These are phyloP conservation scores for Zoroaster sp. DNA, from an alignment of 53 echinoderm and acorn worm genomes.

Conservation along the genomic window DNA sequence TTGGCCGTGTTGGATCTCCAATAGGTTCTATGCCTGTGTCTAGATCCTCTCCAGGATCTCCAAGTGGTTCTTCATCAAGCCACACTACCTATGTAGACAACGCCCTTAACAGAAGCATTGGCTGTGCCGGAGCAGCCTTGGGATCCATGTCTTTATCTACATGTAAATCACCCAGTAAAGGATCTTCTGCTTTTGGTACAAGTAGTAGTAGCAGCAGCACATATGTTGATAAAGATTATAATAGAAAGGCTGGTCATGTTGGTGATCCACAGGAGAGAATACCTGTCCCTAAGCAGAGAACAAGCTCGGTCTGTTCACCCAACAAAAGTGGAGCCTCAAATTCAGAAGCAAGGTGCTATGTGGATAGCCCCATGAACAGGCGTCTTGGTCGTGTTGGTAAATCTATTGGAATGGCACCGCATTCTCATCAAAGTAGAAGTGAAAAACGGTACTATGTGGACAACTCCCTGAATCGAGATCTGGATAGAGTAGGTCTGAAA, in stretches of 20 bases:
- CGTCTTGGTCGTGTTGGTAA: conserved; percentile 49
- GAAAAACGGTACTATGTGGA: conserved; percentile 20
- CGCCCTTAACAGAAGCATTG: conserved; percentile 33
- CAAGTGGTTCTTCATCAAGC: neutral
- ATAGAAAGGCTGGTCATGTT: neutral
- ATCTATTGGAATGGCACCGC: conserved; percentile 21
- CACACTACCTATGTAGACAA: conserved; percentile 23
- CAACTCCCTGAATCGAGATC: conserved; percentile 40
- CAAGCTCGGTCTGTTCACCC: neutral
- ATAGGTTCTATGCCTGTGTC: conserved; percentile 23
- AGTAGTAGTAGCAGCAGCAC: neutral
- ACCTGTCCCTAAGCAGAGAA: neutral
- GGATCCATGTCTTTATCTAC: neutral
- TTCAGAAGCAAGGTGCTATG: neutral
- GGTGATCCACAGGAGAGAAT: neutral
- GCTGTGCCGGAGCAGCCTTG: neutral
- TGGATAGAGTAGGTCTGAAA: conserved; percentile 48
- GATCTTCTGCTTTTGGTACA: neutral
- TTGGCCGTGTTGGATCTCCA: conserved; percentile 26
- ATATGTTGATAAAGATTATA: neutral
- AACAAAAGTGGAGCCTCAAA: neutral
- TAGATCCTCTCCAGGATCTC: neutral
- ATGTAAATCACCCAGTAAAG: neutral
- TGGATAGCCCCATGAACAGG: conserved; percentile 53
- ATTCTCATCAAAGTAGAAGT: neutral